Evolutionary conservation across 2,888 invertebrate species (phyloP), one percentile per base, ranked within the genome.

Genomic region (Platerodrilus igneus): DNA sequence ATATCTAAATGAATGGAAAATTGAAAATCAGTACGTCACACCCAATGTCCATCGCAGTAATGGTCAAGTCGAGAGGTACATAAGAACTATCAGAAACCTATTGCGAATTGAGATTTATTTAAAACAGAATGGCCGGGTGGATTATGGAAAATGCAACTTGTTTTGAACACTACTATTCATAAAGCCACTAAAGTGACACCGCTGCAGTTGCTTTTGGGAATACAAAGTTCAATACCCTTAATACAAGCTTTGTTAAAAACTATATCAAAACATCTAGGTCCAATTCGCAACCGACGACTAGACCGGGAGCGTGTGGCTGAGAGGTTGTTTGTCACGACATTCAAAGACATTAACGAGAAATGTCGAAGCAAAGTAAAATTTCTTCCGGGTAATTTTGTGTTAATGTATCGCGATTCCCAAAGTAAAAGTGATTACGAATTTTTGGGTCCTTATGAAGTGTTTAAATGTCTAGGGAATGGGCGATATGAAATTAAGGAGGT

Each of bases 351-450:
- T n/a, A 44, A 41, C 15, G 13, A 13, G 15, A 47, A 41, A 14
- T 34, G 45, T 16, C 36, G 43, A 27, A 39, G 43, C 25, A 48
- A 17, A 16, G 10, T 37, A 1, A 8, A 41, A 19, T 45, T 22
- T 25, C 16, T 29, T 10, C 21, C 18, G 7, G 51, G 50, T 18
- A 42, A 48, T 30, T 46, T 48, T 36, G 51, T 52, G 7, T 27
- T 52, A n/a, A 39, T 52, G 36, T 51, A 52, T 31, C 35, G 51
- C 9, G 52, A 43, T 20, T 44, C 44, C 3, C 27, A 49, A 22
- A 48, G 47, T 26, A 50, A 49, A 25, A 32, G 20, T 22, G 37
- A 48, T 17, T 51, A 40, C 27, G 47, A 51, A 30, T 45, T 45
- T 21, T 10, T 51, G 29, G 47, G 47, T 7, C 45, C 45, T 7